These are phyloP conservation scores for human DNA, from an alignment of 2,113 vertebrate genomes.

Conservation along the genomic window GRCh38 chr3:11827501-11828000, in stretches of 20 bases:
- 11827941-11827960: background rate
- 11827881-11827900: background rate
- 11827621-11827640: too few species aligned
- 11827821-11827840: background rate
- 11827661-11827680: too few species aligned
- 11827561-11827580: too few species aligned
- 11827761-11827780: background rate
- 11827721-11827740: background rate
- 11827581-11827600: too few species aligned
- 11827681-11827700: background rate
- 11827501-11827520: too few species aligned
- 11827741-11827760: slow-evolving; percentile 54
- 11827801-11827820: background rate
- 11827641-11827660: too few species aligned
- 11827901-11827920: background rate
- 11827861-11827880: background rate
- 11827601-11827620: too few species aligned
- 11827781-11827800: slow-evolving; percentile 3
- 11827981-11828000: background rate
- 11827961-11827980: background rate
- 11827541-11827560: too few species aligned
- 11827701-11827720: background rate
- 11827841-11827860: background rate
- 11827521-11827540: too few species aligned
- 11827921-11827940: too few species aligned